A percentile compares a stretch with the other conserved stretches of the same genome.
These are phyloP conservation scores for Halichondria panicea DNA, from an alignment of 37 sponge, comb jelly and placozoan genomes.

Conservation along the genomic window DNA sequence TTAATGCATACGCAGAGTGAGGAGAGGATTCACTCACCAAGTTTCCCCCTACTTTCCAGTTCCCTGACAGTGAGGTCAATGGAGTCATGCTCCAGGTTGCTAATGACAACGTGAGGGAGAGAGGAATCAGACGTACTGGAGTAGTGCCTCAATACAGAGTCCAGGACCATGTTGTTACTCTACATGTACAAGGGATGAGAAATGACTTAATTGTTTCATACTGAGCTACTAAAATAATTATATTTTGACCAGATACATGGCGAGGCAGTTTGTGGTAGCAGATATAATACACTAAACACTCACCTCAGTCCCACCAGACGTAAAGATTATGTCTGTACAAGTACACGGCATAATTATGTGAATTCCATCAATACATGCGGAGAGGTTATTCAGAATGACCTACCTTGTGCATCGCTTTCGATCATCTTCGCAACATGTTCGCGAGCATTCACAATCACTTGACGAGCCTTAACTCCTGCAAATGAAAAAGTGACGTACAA, in stretches of 20 bases:
- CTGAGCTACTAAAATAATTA: neutral
- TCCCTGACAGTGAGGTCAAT: constrained; percentile 34
- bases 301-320: constrained; percentile 88
- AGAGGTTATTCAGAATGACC: neutral
- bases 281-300: neutral
- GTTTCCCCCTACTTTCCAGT: constrained; percentile 42
- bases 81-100: constrained; percentile 84
- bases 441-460: constrained; percentile 36
- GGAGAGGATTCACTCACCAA: constrained; percentile 42
- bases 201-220: neutral
- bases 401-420: constrained; percentile 11
- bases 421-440: constrained; percentile 36
- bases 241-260: neutral
- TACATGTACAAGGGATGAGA: constrained; percentile 1
- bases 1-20: too few relatives aligned
- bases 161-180: constrained; percentile 62
- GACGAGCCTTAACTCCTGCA: constrained; percentile 42
- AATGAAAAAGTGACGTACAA: neutral
- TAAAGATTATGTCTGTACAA: constrained; percentile 84
- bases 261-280: neutral
- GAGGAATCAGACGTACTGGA: neutral
- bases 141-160: constrained; percentile 22
- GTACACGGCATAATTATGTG: neutral
- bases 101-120: constrained; percentile 73
- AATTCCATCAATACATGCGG: neutral